Percentiles rank a stretch among this genome's conserved stretches.
Conservation (phyloP, 2,888 invertebrate species). For the Zootermopsis nevadensis region DNA sequence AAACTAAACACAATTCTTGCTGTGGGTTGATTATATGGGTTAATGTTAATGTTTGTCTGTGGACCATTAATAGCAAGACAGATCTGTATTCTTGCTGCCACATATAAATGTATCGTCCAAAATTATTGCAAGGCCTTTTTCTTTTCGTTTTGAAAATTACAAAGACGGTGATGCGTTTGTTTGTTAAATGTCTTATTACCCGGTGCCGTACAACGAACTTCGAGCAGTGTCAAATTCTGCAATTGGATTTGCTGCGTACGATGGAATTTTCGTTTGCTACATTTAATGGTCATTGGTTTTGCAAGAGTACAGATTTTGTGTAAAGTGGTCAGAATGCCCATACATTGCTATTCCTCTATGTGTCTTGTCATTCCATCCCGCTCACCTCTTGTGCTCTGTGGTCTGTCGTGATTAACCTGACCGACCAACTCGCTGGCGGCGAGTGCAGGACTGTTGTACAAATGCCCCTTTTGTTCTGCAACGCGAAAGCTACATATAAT, state of each 20-base stretch:
- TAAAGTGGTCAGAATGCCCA: neutral
- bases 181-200: neutral
- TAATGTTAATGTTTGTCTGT: neutral
- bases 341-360: neutral
- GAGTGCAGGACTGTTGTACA: no score
- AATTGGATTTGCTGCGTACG: neutral
- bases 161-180: neutral
- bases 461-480: no score
- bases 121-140: no score
- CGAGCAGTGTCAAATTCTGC: neutral
- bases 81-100: neutral
- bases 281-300: neutral
- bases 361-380: constrained; percentile 6
- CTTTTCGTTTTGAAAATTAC: neutral
- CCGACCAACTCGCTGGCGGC: no score
- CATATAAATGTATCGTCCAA: no score
- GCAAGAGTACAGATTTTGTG: constrained; percentile 12
- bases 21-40: constrained; percentile 17
- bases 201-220: neutral
- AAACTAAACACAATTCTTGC: constrained; percentile 19
- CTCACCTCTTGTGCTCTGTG: neutral
- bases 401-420: neutral
- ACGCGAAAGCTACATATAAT: no score
- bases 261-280: neutral
- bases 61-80: neutral